Evolutionary conservation across 2,113 vertebrate genomes (phyloP).

Genomic region (Grammatotria lemairii): DNA sequence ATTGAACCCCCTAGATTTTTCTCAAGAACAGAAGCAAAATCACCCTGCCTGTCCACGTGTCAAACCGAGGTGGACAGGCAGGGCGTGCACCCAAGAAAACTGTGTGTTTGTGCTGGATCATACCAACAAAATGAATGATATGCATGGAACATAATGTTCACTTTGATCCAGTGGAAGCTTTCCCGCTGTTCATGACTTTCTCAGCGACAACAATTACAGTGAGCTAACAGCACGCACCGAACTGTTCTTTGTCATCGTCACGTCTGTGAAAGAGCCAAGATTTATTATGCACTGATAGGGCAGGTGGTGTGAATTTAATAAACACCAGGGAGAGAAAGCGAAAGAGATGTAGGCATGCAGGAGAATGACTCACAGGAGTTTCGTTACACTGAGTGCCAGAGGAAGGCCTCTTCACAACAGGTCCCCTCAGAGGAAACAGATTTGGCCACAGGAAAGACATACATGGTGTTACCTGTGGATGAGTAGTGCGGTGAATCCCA

Average conservation of each 20-base stretch:
- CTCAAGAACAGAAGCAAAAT: not conserved
- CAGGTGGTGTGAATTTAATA: conserved; percentile 46
- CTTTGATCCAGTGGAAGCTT: conserved; percentile 2
- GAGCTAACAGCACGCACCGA: not conserved
- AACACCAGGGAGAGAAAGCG: not conserved
- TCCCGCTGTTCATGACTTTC: conserved; percentile 15
- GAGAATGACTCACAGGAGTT: conserved; percentile 46
- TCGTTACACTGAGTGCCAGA: conserved; percentile 18
- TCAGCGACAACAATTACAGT: not conserved
- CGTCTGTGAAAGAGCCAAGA: not conserved
- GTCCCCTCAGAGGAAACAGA: not conserved
- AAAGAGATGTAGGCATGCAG: conserved; percentile 11
- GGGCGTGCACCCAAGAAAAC: not conserved
- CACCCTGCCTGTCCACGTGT: not conserved
- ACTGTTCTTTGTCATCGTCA: conserved; percentile 13
- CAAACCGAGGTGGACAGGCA: not conserved
- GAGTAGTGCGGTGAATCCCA: not conserved
- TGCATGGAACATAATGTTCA: not conserved
- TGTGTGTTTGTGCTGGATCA: not conserved
- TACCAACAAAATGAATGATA: not conserved
- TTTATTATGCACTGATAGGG: conserved; percentile 13
- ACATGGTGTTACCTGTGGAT: conserved; percentile 48
- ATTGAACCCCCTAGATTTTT: not conserved
- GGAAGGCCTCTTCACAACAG: conserved; percentile 25
- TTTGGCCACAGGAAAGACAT: conserved; percentile 49